Evolutionary conservation across 2,888 invertebrate genomes (phyloP).

Genomic region (Steinernema hermaphroditum): DNA sequence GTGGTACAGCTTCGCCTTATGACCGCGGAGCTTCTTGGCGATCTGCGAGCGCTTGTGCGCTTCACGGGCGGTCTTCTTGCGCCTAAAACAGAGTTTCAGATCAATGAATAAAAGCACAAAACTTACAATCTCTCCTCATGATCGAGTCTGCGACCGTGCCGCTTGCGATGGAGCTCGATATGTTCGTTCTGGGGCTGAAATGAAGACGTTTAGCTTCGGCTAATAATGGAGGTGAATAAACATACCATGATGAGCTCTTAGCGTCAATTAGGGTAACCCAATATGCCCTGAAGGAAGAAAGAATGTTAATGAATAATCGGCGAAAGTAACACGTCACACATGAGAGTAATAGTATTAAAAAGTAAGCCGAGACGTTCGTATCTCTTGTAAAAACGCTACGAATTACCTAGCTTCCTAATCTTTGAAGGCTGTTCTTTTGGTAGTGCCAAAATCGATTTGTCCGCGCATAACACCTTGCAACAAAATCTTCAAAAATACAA

Average conservation of each 20-base stretch:
- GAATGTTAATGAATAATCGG: background rate
- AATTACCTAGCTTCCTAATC: too few relatives aligned
- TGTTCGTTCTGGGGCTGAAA: slow-evolving; percentile 94
- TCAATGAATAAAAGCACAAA: slow-evolving; percentile 33
- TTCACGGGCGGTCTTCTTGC: slow-evolving; percentile 91
- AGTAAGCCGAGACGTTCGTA: background rate
- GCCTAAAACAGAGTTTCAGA: slow-evolving; percentile 59
- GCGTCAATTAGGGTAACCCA: background rate
- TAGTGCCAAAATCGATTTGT: too few relatives aligned
- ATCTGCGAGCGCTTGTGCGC: slow-evolving; percentile 88
- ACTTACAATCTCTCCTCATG: slow-evolving; percentile 86
- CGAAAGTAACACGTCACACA: background rate
- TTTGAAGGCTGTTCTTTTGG: too few relatives aligned
- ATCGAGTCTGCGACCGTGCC: slow-evolving; percentile 92
- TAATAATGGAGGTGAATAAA: background rate
- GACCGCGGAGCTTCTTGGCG: slow-evolving; percentile 86
- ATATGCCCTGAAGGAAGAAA: slow-evolving; percentile 5
- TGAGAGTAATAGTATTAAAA: background rate
- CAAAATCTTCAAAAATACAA: background rate
- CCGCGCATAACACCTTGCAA: background rate
- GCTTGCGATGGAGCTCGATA: slow-evolving; percentile 93
- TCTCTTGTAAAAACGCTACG: background rate
- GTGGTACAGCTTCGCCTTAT: slow-evolving; percentile 96
- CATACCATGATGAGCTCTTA: slow-evolving; percentile 38
- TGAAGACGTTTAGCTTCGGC: background rate